Conservation (phyloP, 1,140 invertebrate genomes). For the Drosophila oshimai region DNA sequence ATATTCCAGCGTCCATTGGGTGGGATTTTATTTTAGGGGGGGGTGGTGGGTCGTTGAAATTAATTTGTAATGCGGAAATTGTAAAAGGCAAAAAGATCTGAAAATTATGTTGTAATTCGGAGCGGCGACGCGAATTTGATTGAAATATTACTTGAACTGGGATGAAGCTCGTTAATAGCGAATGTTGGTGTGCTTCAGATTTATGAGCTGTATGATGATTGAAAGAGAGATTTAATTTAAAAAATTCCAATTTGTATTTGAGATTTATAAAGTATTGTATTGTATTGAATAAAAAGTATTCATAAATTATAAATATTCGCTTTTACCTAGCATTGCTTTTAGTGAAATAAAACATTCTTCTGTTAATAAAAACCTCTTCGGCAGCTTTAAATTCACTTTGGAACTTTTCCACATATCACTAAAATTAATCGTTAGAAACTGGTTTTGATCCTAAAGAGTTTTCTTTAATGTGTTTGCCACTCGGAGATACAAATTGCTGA, state of each 20-base stretch:
- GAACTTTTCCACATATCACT: no score
- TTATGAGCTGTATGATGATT: background rate
- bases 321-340: no score
- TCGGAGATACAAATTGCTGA: slow-evolving; percentile 25
- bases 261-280: no score
- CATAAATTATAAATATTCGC: no score
- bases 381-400: no score
- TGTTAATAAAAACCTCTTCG: no score
- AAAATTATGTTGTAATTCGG: slow-evolving; percentile 53
- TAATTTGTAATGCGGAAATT: slow-evolving; percentile 72
- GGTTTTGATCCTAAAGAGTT: background rate
- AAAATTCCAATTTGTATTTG: no score
- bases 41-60: slow-evolving; percentile 33
- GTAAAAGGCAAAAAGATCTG: slow-evolving; percentile 43
- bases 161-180: slow-evolving; percentile 3
- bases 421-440: background rate
- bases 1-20: slow-evolving; percentile 27
- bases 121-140: slow-evolving; percentile 53
- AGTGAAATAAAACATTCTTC: no score
- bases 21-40: background rate
- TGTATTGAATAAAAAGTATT: no score
- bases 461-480: slow-evolving; percentile 6
- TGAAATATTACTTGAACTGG: slow-evolving; percentile 46
- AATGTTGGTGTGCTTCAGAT: background rate
- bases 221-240: background rate